A percentile compares a stretch with the other conserved stretches of the same genome.
These are phyloP conservation scores for Eremophila alpestris DNA, from an alignment of 2,797 vertebrate species.

Conservation along the genomic window DNA sequence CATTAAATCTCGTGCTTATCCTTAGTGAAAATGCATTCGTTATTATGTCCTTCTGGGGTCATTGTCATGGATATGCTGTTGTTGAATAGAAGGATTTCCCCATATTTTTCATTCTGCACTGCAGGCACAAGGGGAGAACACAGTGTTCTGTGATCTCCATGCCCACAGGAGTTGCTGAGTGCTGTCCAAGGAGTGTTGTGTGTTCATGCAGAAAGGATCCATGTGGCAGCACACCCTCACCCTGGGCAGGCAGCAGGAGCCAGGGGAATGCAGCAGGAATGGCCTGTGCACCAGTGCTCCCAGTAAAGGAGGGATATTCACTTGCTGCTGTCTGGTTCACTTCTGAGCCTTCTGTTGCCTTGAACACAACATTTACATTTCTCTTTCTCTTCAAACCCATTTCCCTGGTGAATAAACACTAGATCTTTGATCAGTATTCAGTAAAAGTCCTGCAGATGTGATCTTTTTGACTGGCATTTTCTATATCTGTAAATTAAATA, in stretches of 20 bases:
- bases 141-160: neutral
- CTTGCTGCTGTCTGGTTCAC: neutral
- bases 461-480: conserved; percentile 43
- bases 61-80: neutral
- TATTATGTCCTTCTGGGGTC: neutral
- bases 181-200: accelerated
- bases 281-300: neutral
- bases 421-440: conserved; percentile 15
- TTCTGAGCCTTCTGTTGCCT: neutral
- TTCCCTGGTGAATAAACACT: neutral
- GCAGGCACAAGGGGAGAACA: neutral
- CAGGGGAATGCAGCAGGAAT: neutral
- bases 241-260: neutral
- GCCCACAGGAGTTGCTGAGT: neutral
- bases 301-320: neutral
- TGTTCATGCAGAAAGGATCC: neutral
- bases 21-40: neutral
- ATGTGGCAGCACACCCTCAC: neutral
- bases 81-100: neutral
- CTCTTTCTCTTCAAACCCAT: conserved; percentile 5
- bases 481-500: conserved; percentile 51
- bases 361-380: neutral
- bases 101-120: neutral
- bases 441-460: neutral
- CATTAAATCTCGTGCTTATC: neutral